Percentiles rank a stretch among this genome's conserved stretches.
phyloP scores from a whole-genome alignment of 2,113 vertebrate genomes.

The Polyodon spathula region DNA sequence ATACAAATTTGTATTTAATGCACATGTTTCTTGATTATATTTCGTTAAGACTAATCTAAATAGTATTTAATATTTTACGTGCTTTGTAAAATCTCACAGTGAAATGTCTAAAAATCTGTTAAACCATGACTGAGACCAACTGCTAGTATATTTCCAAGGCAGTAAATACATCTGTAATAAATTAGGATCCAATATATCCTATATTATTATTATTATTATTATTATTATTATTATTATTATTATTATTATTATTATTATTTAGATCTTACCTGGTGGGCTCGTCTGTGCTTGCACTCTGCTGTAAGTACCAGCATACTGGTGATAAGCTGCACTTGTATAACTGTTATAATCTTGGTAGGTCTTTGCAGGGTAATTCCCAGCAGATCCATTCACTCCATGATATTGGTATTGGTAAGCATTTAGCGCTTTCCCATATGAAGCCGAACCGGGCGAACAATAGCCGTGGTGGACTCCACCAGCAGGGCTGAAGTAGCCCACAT shows the following conservation, averaged over 20 bases:
- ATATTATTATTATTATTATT: constrained; percentile 4
- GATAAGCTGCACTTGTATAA: constrained; percentile 78
- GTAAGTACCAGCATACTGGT: constrained; percentile 87
- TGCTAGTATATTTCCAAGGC: no score
- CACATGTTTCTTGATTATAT: no score
- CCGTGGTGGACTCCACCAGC: constrained; percentile 77
- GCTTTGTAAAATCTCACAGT: no score
- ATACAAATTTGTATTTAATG: no score
- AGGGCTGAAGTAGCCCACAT: constrained; percentile 96
- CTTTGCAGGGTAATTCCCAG: constrained; percentile 85
- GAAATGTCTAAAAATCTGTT: no score
- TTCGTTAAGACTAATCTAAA: no score
- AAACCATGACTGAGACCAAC: no score
- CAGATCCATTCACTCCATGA: constrained; percentile 77
- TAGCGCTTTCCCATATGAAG: constrained; percentile 86
- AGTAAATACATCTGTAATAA: not conserved
- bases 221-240: constrained; percentile 8
- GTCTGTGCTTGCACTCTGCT: constrained; percentile 76
- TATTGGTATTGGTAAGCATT: constrained; percentile 95
- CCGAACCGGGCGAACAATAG: constrained; percentile 89
- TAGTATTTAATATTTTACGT: no score
- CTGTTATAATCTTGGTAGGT: constrained; percentile 80
- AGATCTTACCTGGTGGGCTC: constrained; percentile 78
- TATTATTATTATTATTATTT: not conserved
- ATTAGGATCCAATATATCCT: not conserved